Conservation (phyloP, 2,888 invertebrate species). For the Theretra japonica region DNA sequence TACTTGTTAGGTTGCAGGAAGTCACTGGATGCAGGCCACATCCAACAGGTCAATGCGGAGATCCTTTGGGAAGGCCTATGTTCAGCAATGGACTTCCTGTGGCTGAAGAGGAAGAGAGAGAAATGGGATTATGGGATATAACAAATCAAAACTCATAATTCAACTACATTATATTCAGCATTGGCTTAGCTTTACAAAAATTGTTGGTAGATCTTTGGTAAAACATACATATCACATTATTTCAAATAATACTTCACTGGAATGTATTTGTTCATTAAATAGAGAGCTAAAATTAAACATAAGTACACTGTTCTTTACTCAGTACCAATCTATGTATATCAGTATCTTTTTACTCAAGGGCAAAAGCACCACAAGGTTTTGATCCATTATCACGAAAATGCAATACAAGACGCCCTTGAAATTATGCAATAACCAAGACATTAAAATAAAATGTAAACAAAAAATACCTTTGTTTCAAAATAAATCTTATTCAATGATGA, state of each 20-base stretch:
- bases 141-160: slow-evolving; percentile 49
- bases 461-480: no score
- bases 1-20: no score
- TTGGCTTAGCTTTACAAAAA: slow-evolving; percentile 46
- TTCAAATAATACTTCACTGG: slow-evolving; percentile 48
- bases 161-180: slow-evolving; percentile 60
- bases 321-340: neutral
- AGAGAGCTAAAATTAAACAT: slow-evolving; percentile 4
- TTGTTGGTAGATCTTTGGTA: slow-evolving; percentile 52
- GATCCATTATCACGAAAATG: neutral
- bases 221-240: slow-evolving; percentile 45
- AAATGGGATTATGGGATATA: neutral
- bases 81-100: no score
- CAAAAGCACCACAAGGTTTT: neutral
- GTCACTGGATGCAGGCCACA: no score
- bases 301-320: neutral
- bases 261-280: slow-evolving; percentile 46
- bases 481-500: no score
- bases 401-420: no score
- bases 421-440: no score
- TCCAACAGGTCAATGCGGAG: no score
- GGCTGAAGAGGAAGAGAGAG: no score
- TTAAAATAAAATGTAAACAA: no score
- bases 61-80: no score
- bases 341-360: neutral